These are phyloP conservation scores for Trachelus iudaicus DNA, from an alignment of 2,888 invertebrate species.

Conservation along the genomic window DNA sequence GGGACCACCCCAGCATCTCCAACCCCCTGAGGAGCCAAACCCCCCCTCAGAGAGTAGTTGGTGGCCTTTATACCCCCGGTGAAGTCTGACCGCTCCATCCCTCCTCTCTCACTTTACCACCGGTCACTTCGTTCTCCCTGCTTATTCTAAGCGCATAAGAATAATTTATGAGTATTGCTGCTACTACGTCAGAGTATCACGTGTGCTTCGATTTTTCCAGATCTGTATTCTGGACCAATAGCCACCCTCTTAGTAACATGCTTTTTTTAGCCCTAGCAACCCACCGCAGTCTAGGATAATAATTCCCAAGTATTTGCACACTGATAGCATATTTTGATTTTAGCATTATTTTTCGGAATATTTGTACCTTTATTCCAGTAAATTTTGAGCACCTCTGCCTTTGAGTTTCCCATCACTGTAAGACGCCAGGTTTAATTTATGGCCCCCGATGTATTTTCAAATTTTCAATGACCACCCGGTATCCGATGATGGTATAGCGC, in stretches of 20 bases:
- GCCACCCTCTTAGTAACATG: neutral
- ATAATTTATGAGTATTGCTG: conserved; percentile 65
- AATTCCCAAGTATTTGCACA: neutral
- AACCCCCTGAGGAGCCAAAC: conserved; percentile 19
- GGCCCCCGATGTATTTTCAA: conserved; percentile 45
- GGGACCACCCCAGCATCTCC: conserved; percentile 40
- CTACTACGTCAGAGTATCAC: conserved; percentile 51
- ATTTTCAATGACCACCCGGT: conserved; percentile 53
- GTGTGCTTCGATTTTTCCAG: conserved; percentile 40
- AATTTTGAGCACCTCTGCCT: conserved; percentile 25
- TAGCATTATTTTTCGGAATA: neutral
- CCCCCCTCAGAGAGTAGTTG: conserved; percentile 21
- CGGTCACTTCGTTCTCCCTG: conserved; percentile 23
- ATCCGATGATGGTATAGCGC: conserved; percentile 17
- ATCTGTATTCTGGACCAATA: neutral
- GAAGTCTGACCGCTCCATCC: conserved; percentile 47
- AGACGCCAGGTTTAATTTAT: conserved; percentile 47
- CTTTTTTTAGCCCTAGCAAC: neutral
- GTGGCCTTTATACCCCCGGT: conserved; percentile 28
- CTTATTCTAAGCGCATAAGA: conserved; percentile 64
- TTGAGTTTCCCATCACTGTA: conserved; percentile 28
- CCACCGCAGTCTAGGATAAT: neutral
- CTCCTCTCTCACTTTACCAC: conserved; percentile 30
- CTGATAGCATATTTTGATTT: neutral
- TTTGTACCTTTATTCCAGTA: neutral